Evolutionary conservation across 2,113 vertebrate genomes (phyloP), one percentile per base, ranked within the genome.

Genomic region (Esox niger): DNA sequence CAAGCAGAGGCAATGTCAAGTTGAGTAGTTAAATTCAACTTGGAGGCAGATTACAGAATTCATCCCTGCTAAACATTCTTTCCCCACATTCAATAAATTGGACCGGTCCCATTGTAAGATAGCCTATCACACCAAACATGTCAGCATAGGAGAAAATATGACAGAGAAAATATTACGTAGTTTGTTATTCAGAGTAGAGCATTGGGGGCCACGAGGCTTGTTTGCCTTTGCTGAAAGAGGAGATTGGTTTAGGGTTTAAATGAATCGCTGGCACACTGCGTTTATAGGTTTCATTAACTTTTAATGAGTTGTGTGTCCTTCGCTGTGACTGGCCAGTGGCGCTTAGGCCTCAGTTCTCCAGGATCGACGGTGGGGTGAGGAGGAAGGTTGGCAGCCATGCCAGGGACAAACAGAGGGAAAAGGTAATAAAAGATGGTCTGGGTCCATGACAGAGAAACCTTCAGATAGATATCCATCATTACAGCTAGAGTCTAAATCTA

Each of bases 271-370:
- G 88, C 83, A 81, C 88, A 75, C 88, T 86, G 87, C 88, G 83
- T 92, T 91, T 92, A 91, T 92, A 90, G 91, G 88, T 91, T 92
- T 91, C 90, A 91, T 92, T 91, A 91, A 92, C 89, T 90, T 92
- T 92, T 92, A 92, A 92, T 92, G 90, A 92, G 87, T 90, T 88
- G 86, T 82, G 79, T 91, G 89, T 91, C 88, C 90, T 90, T 91
- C 88, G 74, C 79, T 65, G 75, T 73, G 82, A 91, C 90, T 89
- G 89, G 86, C 81, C 87, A 81, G 82, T 84, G 79, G 73, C 59
- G 80, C 71, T 68, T 59, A 77, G 82, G 74, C 52, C 32, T 74
- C 82, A 70, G 86, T 88, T 86, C 87, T 85, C 86, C 83, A 83
- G 76, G 85, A 38, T 17, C 23, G 46, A 80, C 71, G 82, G 43